Evolutionary conservation across 2,888 invertebrate species (phyloP).

Genomic region (Sepioteuthis lessoniana): DNA sequence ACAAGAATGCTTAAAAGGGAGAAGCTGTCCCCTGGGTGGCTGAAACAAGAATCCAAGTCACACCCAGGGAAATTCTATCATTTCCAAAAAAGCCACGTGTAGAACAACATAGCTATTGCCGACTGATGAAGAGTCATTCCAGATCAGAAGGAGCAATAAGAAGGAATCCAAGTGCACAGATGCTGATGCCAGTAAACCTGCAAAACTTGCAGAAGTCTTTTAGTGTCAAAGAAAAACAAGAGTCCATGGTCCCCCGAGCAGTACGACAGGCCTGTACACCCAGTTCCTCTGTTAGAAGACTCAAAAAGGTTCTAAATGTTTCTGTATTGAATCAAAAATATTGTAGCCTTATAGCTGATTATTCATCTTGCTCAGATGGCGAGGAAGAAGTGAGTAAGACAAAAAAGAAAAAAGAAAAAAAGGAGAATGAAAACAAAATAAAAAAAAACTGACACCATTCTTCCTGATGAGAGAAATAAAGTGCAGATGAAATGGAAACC

Average conservation of each 20-base stretch:
- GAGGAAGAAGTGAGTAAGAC: background rate
- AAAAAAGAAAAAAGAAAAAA: slow-evolving; percentile 37
- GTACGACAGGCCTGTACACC: background rate
- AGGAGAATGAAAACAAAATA: slow-evolving; percentile 8
- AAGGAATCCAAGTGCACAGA: background rate
- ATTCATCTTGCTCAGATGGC: background rate
- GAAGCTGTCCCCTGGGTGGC: slow-evolving; percentile 41
- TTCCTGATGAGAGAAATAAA: slow-evolving; percentile 36
- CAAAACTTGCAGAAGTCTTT: background rate
- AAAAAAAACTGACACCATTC: background rate
- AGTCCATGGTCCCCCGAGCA: background rate
- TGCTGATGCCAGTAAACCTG: background rate
- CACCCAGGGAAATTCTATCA: slow-evolving; percentile 39
- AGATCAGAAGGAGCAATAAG: background rate
- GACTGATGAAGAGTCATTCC: background rate
- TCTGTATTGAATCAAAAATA: slow-evolving; percentile 24
- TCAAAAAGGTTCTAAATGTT: slow-evolving; percentile 12
- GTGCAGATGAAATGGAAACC: slow-evolving; percentile 41
- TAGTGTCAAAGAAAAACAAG: background rate
- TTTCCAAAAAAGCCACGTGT: background rate
- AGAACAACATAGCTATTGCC: slow-evolving; percentile 35
- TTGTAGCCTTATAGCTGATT: slow-evolving; percentile 8
- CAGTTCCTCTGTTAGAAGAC: background rate
- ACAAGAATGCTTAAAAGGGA: background rate
- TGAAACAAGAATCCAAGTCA: slow-evolving; percentile 23